phyloP scores from a whole-genome alignment of 2,888 invertebrate genomes.

The Parnassius glacialis region DNA sequence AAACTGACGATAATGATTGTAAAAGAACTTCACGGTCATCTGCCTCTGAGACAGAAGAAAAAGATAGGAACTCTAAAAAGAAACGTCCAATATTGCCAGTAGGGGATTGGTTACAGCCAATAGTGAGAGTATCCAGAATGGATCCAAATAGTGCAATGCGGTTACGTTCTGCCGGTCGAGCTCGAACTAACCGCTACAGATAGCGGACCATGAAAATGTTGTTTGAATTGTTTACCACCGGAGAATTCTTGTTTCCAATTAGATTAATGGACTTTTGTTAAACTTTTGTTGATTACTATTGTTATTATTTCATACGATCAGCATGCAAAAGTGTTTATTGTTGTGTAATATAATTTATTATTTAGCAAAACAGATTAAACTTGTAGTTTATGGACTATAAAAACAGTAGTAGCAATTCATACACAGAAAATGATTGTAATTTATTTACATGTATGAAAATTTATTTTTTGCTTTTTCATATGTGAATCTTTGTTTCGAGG shows the following conservation, averaged over 20 bases:
- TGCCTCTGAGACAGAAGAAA: slow-evolving; percentile 53
- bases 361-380: slow-evolving; percentile 2
- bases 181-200: slow-evolving; percentile 43
- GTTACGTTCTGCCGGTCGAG: slow-evolving; percentile 55
- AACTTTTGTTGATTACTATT: slow-evolving; percentile 15
- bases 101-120: slow-evolving; percentile 81
- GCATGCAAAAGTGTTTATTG: slow-evolving; percentile 2
- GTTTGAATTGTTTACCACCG: slow-evolving; percentile 21
- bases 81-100: slow-evolving; percentile 53
- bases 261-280: slow-evolving; percentile 25
- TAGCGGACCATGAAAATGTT: slow-evolving; percentile 43
- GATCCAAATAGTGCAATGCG: slow-evolving; percentile 62
- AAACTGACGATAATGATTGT: slow-evolving; percentile 43
- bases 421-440: slow-evolving; percentile 22
- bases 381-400: slow-evolving; percentile 4
- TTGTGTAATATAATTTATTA: slow-evolving; percentile 23
- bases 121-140: slow-evolving; percentile 84
- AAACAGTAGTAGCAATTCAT: slow-evolving; percentile 19
- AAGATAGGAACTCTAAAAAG: slow-evolving; percentile 46
- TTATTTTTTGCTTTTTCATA: slow-evolving; percentile 32
- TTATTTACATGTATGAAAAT: slow-evolving; percentile 31
- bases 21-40: slow-evolving; percentile 43
- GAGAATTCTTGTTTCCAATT: slow-evolving; percentile 9
- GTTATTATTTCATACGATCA: slow-evolving; percentile 5
- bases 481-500: slow-evolving; percentile 7